Conservation (phyloP, 2,888 invertebrate species). For the Agrotis segetum region DNA sequence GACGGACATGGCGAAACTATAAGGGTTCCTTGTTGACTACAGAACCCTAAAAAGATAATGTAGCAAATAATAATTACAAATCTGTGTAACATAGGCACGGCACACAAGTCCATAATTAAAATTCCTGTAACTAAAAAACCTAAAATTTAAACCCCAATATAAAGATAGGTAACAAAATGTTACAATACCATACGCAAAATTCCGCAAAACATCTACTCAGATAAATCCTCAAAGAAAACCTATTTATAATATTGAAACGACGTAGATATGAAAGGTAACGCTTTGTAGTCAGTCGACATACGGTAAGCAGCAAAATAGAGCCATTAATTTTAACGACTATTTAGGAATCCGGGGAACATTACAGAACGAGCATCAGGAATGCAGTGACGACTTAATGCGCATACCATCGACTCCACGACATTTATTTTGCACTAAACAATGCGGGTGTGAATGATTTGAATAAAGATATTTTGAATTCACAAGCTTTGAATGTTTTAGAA, state of each 20-base stretch:
- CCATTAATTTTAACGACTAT: slow-evolving; percentile 79
- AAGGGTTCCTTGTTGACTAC: too few relatives aligned
- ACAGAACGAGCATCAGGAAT: slow-evolving; percentile 70
- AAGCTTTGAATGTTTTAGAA: slow-evolving; percentile 9
- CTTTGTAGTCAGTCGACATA: slow-evolving; percentile 54
- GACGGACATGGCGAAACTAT: too few relatives aligned
- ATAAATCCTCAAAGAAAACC: slow-evolving; percentile 45
- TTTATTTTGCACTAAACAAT: slow-evolving; percentile 68
- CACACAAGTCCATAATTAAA: too few relatives aligned
- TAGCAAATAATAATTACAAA: too few relatives aligned
- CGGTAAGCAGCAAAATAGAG: slow-evolving; percentile 70
- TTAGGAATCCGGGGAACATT: slow-evolving; percentile 77
- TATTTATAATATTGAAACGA: slow-evolving; percentile 42
- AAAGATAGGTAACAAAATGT: slow-evolving; percentile 20
- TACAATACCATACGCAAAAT: background rate
- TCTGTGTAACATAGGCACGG: too few relatives aligned
- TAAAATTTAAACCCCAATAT: too few relatives aligned
- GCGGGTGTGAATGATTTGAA: slow-evolving; percentile 40
- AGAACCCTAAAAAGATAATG: too few relatives aligned
- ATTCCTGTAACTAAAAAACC: too few relatives aligned
- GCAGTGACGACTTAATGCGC: slow-evolving; percentile 71
- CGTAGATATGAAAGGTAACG: slow-evolving; percentile 51
- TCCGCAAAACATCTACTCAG: slow-evolving; percentile 26
- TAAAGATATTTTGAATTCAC: slow-evolving; percentile 27
- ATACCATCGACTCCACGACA: slow-evolving; percentile 72